phyloP scores from a whole-genome alignment of 2,888 invertebrate species.

The Trichacis sp. region DNA sequence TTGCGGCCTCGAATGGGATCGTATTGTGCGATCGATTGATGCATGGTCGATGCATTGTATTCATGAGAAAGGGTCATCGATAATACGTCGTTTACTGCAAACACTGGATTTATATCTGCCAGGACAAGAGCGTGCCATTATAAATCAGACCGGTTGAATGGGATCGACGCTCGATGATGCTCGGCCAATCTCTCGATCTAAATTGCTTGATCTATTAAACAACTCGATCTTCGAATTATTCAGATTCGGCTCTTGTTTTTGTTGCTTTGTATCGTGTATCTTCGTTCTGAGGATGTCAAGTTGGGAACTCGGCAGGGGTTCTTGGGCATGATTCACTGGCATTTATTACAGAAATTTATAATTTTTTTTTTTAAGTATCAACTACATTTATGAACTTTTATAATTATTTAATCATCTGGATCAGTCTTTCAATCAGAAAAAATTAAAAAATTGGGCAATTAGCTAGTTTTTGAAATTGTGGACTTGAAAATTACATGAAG shows the following conservation, averaged over 20 bases:
- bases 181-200: conserved; percentile 63
- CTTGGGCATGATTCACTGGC: too few relatives aligned
- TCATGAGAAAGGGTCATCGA: conserved; percentile 26
- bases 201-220: conserved; percentile 62
- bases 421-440: too few relatives aligned
- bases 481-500: too few relatives aligned
- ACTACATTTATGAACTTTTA: too few relatives aligned
- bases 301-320: too few relatives aligned
- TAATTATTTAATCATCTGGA: too few relatives aligned
- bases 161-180: conserved; percentile 43
- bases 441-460: too few relatives aligned
- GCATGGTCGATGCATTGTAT: conserved; percentile 5
- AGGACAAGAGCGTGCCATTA: conserved; percentile 38
- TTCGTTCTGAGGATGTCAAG: too few relatives aligned
- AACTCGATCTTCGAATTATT: conserved; percentile 18
- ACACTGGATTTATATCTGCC: conserved; percentile 51
- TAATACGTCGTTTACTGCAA: conserved; percentile 43
- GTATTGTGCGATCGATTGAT: conserved; percentile 13
- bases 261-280: neutral
- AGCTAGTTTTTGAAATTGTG: too few relatives aligned
- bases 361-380: too few relatives aligned
- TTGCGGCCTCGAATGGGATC: too few relatives aligned
- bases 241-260: conserved; percentile 11
- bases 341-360: too few relatives aligned
- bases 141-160: conserved; percentile 49